phyloP scores from a whole-genome alignment of 2,888 invertebrate species.

The Acrobasis repandana region DNA sequence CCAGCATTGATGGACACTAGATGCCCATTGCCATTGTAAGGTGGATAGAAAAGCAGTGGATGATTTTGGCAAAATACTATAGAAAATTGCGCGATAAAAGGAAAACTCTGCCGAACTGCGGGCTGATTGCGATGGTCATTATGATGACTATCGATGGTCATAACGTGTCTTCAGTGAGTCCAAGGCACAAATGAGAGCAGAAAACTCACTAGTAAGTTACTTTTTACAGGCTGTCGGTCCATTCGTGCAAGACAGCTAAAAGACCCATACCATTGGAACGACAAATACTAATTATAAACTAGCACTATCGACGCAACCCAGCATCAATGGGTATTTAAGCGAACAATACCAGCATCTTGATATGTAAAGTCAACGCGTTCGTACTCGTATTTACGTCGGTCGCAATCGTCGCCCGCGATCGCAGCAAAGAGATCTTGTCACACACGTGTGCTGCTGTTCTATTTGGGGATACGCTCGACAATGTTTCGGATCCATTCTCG shows the following conservation, averaged over 20 bases:
- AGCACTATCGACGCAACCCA: neutral
- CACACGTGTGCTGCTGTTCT: slow-evolving; percentile 58
- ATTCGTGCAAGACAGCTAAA: neutral
- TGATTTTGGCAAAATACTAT: too few species aligned
- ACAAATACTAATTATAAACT: slow-evolving; percentile 17
- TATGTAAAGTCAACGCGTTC: slow-evolving; percentile 49
- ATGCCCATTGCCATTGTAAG: too few species aligned
- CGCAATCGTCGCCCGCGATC: slow-evolving; percentile 54
- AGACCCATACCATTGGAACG: slow-evolving; percentile 5
- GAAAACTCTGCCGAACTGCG: too few species aligned
- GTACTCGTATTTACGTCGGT: slow-evolving; percentile 49
- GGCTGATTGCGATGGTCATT: too few species aligned
- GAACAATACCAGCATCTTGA: slow-evolving; percentile 37
- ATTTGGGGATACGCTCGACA: slow-evolving; percentile 41
- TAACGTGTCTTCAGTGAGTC: too few species aligned
- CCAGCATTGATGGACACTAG: too few species aligned
- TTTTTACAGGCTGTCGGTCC: neutral
- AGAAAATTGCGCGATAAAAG: too few species aligned
- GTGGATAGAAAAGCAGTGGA: too few species aligned
- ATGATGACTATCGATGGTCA: too few species aligned
- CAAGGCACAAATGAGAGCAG: too few species aligned
- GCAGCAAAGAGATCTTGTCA: slow-evolving; percentile 76
- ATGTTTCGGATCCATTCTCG: slow-evolving; percentile 6
- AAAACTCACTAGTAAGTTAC: too few species aligned
- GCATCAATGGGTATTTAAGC: slow-evolving; percentile 20